Evolutionary conservation across 1,140 invertebrate species (phyloP).

Genomic region (Tribolium madens): DNA sequence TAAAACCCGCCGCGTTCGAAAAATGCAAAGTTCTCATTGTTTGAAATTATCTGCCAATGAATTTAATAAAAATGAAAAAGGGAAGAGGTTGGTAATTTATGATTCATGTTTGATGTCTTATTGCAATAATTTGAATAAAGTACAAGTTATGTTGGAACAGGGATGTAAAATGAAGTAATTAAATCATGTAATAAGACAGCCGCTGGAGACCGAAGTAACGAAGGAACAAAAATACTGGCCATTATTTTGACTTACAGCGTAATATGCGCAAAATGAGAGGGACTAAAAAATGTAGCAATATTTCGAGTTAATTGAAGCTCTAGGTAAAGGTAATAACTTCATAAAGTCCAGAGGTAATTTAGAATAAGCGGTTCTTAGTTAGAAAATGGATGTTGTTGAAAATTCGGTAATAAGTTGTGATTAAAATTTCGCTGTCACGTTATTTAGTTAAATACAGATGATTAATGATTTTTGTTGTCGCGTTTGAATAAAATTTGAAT

Average conservation of each 20-base stretch:
- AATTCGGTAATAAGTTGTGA: constrained; percentile 8
- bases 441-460: constrained; percentile 1
- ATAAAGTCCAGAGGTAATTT: constrained; percentile 40
- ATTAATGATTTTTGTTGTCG: constrained; percentile 1
- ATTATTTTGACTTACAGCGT: constrained; percentile 44
- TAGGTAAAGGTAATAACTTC: constrained; percentile 44
- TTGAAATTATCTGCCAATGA: neutral
- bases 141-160: neutral
- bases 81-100: too few species aligned
- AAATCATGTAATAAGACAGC: constrained; percentile 39
- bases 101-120: neutral
- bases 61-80: neutral
- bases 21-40: too few species aligned
- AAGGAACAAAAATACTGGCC: constrained; percentile 36
- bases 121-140: neutral
- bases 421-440: constrained; percentile 2
- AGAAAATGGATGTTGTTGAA: constrained; percentile 26
- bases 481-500: constrained; percentile 15
- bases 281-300: constrained; percentile 43
- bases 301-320: constrained; percentile 44
- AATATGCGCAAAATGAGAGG: constrained; percentile 42
- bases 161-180: constrained; percentile 33
- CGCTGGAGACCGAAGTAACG: constrained; percentile 29
- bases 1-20: too few species aligned
- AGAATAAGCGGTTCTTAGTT: constrained; percentile 31